Evolutionary conservation across 2,797 vertebrate species (phyloP), one percentile per base, ranked within the genome.

Genomic region (Dallia pectoralis): DNA sequence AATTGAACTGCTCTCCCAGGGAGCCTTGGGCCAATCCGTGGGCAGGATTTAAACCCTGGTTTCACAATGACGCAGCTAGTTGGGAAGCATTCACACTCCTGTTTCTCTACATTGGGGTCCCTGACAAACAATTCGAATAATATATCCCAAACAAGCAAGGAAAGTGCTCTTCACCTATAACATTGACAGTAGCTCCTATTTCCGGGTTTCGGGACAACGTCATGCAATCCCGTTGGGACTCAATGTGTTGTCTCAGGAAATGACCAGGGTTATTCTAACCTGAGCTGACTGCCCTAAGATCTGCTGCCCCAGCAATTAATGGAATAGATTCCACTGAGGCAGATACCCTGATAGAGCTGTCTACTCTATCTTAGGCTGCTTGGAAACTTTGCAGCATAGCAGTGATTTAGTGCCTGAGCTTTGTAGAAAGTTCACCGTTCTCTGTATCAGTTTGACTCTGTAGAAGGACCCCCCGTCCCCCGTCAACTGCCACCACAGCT

Each of bases 341-440:
- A 83, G 89, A 92, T 93, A 88, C 85, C 89, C 68, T 77, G 91
- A 92, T 92, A 91, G 85, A 92, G 88, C 84, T 85, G 85, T 91
- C 90, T 86, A 90, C 89, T 93, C 91, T 87, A 91, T 92, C 90
- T 92, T 87, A 81, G 80, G 83, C 86, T 81, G 77, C 81, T 82
- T 81, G 80, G 87, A 86, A 88, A 85, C 79, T 69, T 82, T 82
- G 85, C 74, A 22, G 81, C 78, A 75, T 81, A 87, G 92, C 90
- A 93, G 80, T 93, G 92, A 93, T 93, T 82, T 89, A 93, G 91
- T 89, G 82, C 69, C 78, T 59, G 25, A 77, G 86, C 82, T 85
- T 82, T 76, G 76, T 69, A 70, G 81, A 92, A 93, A 92, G 91
- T 91, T 93, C 92, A 89, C 69, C 84, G 84, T 85, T 89, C 87